phyloP scores from a whole-genome alignment of 2,888 invertebrate species.

The Protodeltote pygarga region DNA sequence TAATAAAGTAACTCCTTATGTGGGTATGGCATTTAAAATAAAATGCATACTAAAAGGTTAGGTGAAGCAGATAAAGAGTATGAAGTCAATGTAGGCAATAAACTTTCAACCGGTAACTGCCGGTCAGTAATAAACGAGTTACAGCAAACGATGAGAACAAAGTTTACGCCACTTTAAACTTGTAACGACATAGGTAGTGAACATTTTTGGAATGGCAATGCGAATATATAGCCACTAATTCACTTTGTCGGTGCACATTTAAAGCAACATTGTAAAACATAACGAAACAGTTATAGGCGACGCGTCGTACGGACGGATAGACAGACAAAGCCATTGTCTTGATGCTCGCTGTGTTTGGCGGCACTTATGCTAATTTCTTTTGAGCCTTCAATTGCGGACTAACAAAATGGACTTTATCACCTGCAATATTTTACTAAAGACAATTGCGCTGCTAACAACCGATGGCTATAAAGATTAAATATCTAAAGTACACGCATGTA shows the following conservation, averaged over 20 bases:
- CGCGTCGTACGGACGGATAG: conserved; percentile 72
- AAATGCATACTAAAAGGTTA: conserved; percentile 48
- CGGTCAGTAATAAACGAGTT: conserved; percentile 46
- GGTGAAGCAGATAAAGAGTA: conserved; percentile 42
- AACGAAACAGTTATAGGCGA: conserved; percentile 70
- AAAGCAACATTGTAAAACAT: conserved; percentile 68
- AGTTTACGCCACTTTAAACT: conserved; percentile 53
- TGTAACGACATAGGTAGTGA: conserved; percentile 51
- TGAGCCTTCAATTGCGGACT: conserved; percentile 70
- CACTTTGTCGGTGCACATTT: conserved; percentile 63
- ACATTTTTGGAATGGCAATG: conserved; percentile 50
- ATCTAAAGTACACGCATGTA: not conserved
- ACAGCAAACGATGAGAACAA: conserved; percentile 44
- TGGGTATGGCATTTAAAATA: conserved; percentile 46
- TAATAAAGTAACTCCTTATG: conserved; percentile 45
- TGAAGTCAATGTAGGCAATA: conserved; percentile 38
- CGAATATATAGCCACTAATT: conserved; percentile 47
- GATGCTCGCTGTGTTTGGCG: conserved; percentile 71
- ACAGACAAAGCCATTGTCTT: conserved; percentile 85
- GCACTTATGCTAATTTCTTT: conserved; percentile 84
- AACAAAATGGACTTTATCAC: conserved; percentile 72
- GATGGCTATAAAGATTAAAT: conserved; percentile 37
- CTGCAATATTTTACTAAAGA: conserved; percentile 65
- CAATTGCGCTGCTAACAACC: conserved; percentile 49
- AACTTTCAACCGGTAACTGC: conserved; percentile 46